These are phyloP conservation scores for Pangasianodon hypophthalmus DNA, from an alignment of 2,113 vertebrate genomes.

Conservation along the genomic window DNA sequence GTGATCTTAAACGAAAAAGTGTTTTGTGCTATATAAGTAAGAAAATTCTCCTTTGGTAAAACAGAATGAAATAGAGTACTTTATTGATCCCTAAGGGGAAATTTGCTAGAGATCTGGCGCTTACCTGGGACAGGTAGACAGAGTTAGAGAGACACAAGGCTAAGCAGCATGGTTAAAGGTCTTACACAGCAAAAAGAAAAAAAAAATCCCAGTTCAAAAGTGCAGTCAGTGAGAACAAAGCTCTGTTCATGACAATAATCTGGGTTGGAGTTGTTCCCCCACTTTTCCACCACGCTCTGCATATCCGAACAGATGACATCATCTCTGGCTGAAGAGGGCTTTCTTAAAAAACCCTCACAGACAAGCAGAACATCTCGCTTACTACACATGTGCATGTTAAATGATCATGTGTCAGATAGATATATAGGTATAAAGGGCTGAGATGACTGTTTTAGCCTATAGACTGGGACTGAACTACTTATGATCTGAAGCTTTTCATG, in stretches of 20 bases:
- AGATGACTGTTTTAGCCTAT: not conserved
- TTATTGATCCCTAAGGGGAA: too few relatives aligned
- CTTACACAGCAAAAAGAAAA: not conserved
- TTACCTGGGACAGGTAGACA: slow-evolving; percentile 8
- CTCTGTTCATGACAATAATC: slow-evolving; percentile 30
- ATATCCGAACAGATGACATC: slow-evolving; percentile 56
- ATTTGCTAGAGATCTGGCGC: not conserved
- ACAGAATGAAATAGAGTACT: too few relatives aligned
- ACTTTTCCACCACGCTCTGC: slow-evolving; percentile 46
- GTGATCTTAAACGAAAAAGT: too few relatives aligned
- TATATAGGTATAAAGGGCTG: too few relatives aligned
- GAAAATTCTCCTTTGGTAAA: not conserved
- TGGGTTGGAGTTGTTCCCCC: slow-evolving; percentile 39
- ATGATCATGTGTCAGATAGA: not conserved
- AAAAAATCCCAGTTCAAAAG: slow-evolving; percentile 13
- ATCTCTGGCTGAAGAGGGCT: slow-evolving; percentile 22
- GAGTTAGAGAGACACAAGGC: not conserved
- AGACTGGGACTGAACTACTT: not conserved
- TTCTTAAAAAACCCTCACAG: not conserved
- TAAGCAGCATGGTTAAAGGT: not conserved
- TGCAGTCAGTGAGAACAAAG: slow-evolving; percentile 24
- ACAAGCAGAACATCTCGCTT: not conserved
- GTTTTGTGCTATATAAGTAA: not conserved
- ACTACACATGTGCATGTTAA: not conserved
- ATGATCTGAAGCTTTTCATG: not conserved